Conservation (phyloP, 2,113 vertebrate species). For the Trachemys scripta region DNA sequence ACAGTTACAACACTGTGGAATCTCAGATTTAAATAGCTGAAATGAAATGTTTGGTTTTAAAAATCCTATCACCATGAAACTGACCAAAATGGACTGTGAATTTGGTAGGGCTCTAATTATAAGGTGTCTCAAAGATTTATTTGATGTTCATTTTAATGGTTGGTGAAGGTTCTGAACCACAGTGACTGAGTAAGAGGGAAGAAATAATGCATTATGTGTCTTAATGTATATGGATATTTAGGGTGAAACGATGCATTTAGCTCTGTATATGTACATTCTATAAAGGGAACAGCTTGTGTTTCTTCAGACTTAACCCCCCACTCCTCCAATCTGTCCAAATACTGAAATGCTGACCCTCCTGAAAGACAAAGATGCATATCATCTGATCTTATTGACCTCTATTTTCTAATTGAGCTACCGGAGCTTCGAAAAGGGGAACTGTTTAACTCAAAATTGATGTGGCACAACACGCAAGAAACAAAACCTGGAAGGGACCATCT, state of each 20-base stretch:
- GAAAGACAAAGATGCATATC: conserved; percentile 5
- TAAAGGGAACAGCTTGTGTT: neutral
- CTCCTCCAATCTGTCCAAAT: neutral
- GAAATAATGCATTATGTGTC: rapidly evolving
- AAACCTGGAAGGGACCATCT: conserved; percentile 45
- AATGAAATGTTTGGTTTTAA: too few species aligned
- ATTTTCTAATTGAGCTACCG: conserved; percentile 3
- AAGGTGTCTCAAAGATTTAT: neutral
- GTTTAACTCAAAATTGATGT: neutral
- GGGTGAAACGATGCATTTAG: neutral
- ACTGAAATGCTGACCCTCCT: neutral
- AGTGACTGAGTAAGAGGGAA: neutral
- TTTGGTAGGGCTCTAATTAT: neutral
- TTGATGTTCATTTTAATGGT: neutral
- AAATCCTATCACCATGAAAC: too few species aligned
- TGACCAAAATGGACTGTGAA: too few species aligned
- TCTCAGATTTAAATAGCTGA: too few species aligned
- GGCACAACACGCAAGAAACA: neutral
- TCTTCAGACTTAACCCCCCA: neutral
- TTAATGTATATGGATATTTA: neutral
- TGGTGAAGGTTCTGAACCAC: neutral
- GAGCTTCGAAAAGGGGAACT: conserved; percentile 21
- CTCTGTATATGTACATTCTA: neutral
- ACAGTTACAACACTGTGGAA: too few species aligned
- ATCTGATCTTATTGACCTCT: conserved; percentile 6